A percentile compares a stretch with the other conserved stretches of the same genome.
Conservation (phyloP, 2,888 invertebrate species). For the Synergus laeviventris region DNA sequence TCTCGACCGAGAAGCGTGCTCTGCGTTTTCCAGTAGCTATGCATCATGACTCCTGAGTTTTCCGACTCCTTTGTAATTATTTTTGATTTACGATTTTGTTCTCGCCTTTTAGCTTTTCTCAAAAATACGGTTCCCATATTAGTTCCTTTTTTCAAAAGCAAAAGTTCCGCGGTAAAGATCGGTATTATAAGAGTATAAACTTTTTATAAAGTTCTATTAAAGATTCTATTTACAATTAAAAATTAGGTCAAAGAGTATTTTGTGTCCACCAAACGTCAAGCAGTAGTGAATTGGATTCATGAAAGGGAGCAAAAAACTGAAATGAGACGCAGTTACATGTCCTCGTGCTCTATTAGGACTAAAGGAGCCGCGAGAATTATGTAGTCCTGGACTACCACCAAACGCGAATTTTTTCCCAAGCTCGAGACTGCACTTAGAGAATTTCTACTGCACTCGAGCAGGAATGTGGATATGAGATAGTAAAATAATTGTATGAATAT, state of each 20-base stretch:
- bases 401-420: neutral
- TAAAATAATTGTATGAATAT: conserved; percentile 30
- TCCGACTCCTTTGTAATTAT: conserved; percentile 28
- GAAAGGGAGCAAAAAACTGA: conserved; percentile 1
- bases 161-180: neutral
- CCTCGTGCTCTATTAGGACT: conserved; percentile 14
- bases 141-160: neutral
- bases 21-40: conserved; percentile 34
- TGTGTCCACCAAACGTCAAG: neutral
- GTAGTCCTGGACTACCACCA: conserved; percentile 2
- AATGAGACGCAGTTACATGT: neutral
- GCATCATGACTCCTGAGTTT: conserved; percentile 23
- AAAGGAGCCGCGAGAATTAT: conserved; percentile 21
- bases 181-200: too few species aligned
- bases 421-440: conserved; percentile 10
- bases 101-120: conserved; percentile 8
- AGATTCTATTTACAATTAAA: neutral
- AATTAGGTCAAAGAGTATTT: neutral
- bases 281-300: conserved; percentile 16
- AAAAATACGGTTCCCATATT: conserved; percentile 24
- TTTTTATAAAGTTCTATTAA: neutral
- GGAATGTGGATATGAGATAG: conserved; percentile 34
- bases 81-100: conserved; percentile 30
- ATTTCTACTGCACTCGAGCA: neutral
- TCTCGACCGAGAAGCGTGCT: conserved; percentile 25